Conservation (phyloP, 2,888 invertebrate species). For the Clepsis dumicolana region DNA sequence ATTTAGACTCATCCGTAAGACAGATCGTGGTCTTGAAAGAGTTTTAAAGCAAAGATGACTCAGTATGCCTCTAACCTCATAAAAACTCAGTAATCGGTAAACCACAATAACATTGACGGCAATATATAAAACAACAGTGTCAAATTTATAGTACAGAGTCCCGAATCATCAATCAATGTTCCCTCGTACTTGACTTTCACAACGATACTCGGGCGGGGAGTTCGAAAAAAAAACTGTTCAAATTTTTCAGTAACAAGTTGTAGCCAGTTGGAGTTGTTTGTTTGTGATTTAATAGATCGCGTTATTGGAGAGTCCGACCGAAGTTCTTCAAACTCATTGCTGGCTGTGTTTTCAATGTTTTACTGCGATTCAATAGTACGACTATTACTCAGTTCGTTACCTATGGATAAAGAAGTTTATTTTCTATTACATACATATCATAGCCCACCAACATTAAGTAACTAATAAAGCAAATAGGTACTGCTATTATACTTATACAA, state of each 20-base stretch:
- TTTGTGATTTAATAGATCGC: conserved; percentile 30
- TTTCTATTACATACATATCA: too few relatives aligned
- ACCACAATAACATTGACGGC: neutral
- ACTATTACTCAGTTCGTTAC: too few relatives aligned
- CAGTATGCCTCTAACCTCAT: too few relatives aligned
- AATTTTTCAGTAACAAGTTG: conserved; percentile 28
- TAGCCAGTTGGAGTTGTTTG: conserved; percentile 17
- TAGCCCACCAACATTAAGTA: too few relatives aligned
- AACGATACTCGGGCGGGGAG: neutral
- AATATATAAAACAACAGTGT: neutral
- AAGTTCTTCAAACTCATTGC: conserved; percentile 9
- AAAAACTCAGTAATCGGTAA: too few relatives aligned
- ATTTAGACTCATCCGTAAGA: too few relatives aligned
- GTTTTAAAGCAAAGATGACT: too few relatives aligned
- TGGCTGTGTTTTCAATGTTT: conserved; percentile 12
- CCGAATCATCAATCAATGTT: conserved; percentile 1
- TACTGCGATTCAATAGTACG: too few relatives aligned
- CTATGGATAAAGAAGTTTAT: too few relatives aligned
- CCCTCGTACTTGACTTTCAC: neutral
- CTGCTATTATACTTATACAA: too few relatives aligned
- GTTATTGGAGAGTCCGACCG: conserved; percentile 22
- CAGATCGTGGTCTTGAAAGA: too few relatives aligned
- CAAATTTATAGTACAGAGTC: neutral
- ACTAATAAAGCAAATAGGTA: too few relatives aligned
- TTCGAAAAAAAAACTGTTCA: conserved; percentile 7